Conservation (phyloP, 1,140 invertebrate genomes). For the Papilio machaon region DNA sequence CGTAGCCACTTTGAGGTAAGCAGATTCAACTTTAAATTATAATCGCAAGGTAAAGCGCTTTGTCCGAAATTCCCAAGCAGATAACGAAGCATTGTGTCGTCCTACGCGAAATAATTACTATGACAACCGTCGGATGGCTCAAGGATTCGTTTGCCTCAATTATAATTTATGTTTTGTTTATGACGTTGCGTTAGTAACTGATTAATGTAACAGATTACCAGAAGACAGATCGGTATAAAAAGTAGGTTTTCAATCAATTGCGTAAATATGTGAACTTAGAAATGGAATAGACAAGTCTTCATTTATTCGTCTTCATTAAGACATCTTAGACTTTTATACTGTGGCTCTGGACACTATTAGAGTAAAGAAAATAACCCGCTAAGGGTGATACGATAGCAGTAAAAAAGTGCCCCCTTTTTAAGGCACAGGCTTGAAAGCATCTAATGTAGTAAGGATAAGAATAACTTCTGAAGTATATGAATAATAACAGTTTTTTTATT, state of each 20-base stretch:
- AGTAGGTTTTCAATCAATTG: background rate
- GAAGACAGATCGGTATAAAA: background rate
- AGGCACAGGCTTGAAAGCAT: too few species aligned
- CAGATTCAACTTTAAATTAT: slow-evolving; percentile 10
- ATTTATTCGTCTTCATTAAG: background rate
- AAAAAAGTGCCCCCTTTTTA: too few species aligned
- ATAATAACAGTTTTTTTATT: background rate
- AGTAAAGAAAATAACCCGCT: too few species aligned
- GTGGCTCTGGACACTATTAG: too few species aligned
- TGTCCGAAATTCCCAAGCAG: slow-evolving; percentile 33
- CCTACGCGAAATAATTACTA: slow-evolving; percentile 28
- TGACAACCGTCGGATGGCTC: slow-evolving; percentile 6
- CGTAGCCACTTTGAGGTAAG: background rate
- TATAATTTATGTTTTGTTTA: slow-evolving; percentile 21
- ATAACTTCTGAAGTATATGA: background rate
- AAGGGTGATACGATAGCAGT: too few species aligned
- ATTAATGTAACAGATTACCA: background rate
- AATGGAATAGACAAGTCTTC: background rate
- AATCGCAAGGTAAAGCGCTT: slow-evolving; percentile 15
- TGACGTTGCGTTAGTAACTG: background rate
- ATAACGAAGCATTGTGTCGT: slow-evolving; percentile 21
- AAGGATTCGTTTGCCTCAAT: slow-evolving; percentile 12
- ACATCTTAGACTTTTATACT: too few species aligned
- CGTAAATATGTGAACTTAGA: background rate
- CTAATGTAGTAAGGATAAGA: too few species aligned